Base-by-base conservation (phyloP, 1,140 invertebrate genomes). In the Aphelenchoides fujianensis region DNA sequence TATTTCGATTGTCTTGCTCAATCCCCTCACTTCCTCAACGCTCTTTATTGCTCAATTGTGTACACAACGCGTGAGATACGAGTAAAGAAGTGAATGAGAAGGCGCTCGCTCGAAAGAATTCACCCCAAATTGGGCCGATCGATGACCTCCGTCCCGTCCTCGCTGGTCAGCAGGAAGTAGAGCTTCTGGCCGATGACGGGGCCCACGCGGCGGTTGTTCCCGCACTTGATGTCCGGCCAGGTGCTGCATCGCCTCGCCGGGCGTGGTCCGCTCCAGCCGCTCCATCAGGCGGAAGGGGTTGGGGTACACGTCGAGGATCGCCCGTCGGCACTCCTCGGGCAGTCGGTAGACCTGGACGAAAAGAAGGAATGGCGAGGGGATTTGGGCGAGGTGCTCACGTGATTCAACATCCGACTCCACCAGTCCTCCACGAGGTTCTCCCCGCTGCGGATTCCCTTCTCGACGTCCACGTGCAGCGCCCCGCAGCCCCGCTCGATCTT, bases 381-480 rank as follows among this genome's bases (percentile, higher is more conserved):
- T n/a, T n/a, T n/a, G n/a, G n/a, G n/a, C n/a, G n/a, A n/a, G n/a
- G n/a, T n/a, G n/a, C n/a, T n/a, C 9, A 78, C 41, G 53, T 72
- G 74, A 9, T 68, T 62, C 5, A 78, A 41, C 76, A 78, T 78
- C 68, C 76, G 67, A 5, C 37, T 63, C 76, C 76, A 78, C 76
- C 76, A 78, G 61, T 78, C 76, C 0, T 3, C 32, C 12, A 78
- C 74, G 52, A 78, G 34, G 12, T 64, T 70, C 19, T 73, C 74
- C 2, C 76, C 76, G 23, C 80, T 74, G 3, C 63, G 67, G 37
- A 78, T 80, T 3, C 78, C 76, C 32, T 78, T 78, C n/a, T 81
- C 75, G n/a, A 37, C 28, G 2, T 69, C 36, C 37, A 62, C 36
- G 19, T 31, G 32, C 32, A 75, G 19, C 0, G 3, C 30, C 57